Percentiles rank a stretch among this genome's conserved stretches.
These are phyloP conservation scores for Agapostemon virescens DNA, from an alignment of 2,888 invertebrate species.

Conservation along the genomic window DNA sequence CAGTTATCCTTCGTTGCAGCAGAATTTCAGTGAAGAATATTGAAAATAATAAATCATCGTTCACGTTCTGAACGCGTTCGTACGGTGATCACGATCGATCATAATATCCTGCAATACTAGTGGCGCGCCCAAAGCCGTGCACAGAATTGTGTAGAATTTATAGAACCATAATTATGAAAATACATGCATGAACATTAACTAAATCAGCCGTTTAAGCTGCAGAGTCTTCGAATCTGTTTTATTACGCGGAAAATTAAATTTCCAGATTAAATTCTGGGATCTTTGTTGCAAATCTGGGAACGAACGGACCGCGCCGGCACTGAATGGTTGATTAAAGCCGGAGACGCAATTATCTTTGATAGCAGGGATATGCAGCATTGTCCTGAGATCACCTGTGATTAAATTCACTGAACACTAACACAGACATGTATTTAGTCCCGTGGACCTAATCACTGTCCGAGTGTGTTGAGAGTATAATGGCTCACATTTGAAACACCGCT, in stretches of 20 bases:
- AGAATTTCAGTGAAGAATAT: not conserved
- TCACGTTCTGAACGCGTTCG: not conserved
- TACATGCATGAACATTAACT: not conserved
- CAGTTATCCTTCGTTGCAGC: not conserved
- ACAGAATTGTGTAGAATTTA: not conserved
- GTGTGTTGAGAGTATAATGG: constrained; percentile 56
- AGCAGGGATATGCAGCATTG: constrained; percentile 55
- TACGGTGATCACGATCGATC: not conserved
- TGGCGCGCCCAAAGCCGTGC: not conserved
- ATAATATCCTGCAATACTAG: not conserved
- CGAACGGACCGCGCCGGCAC: constrained; percentile 15
- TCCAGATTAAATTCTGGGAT: constrained; percentile 7
- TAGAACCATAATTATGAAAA: not conserved
- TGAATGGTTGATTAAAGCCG: constrained; percentile 51
- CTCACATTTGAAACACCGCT: constrained; percentile 56
- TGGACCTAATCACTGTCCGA: constrained; percentile 62
- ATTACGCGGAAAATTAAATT: not conserved
- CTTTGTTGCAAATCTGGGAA: constrained; percentile 9
- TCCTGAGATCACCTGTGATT: constrained; percentile 53
- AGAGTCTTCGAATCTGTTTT: not conserved
- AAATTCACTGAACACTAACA: constrained; percentile 57
- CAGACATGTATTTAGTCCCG: constrained; percentile 57
- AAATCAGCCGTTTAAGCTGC: not conserved
- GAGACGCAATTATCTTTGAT: constrained; percentile 58
- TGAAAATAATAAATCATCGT: not conserved